Conservation (phyloP, 1,140 invertebrate species). For the Lithobius niger region DNA sequence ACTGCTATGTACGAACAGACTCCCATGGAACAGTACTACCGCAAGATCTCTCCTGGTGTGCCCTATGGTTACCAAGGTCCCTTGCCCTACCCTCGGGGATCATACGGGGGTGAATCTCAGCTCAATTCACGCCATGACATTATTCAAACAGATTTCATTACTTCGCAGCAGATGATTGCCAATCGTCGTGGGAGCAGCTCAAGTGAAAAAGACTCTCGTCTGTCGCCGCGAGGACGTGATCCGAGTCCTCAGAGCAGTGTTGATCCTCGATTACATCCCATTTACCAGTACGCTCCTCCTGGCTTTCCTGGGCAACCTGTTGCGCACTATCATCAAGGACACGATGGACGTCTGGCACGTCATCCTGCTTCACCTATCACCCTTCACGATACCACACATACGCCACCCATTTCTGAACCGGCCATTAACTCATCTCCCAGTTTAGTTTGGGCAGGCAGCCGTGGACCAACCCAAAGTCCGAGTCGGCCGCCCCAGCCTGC, state of each 20-base stretch:
- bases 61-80: conserved; percentile 24
- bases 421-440: background rate
- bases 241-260: conserved; percentile 6
- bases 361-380: conserved; percentile 19
- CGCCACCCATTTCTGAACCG: conserved; percentile 7
- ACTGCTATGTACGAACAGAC: background rate
- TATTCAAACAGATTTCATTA: conserved; percentile 72
- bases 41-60: conserved; percentile 29
- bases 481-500: background rate
- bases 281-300: background rate
- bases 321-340: conserved; percentile 4
- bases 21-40: conserved; percentile 20
- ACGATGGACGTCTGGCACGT: conserved; percentile 10
- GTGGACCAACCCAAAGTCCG: background rate
- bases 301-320: conserved; percentile 5
- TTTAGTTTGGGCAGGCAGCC: background rate
- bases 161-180: conserved; percentile 71
- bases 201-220: conserved; percentile 18
- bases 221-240: conserved; percentile 14
- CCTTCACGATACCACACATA: conserved; percentile 1
- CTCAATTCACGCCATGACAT: conserved; percentile 63
- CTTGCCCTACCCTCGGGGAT: conserved; percentile 35
- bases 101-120: conserved; percentile 29
- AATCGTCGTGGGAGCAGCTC: conserved; percentile 30
- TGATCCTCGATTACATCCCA: conserved; percentile 2